Percentiles rank a stretch among this genome's conserved stretches.
phyloP scores from a whole-genome alignment of 2,113 vertebrate species.

The Alethe diademata region DNA sequence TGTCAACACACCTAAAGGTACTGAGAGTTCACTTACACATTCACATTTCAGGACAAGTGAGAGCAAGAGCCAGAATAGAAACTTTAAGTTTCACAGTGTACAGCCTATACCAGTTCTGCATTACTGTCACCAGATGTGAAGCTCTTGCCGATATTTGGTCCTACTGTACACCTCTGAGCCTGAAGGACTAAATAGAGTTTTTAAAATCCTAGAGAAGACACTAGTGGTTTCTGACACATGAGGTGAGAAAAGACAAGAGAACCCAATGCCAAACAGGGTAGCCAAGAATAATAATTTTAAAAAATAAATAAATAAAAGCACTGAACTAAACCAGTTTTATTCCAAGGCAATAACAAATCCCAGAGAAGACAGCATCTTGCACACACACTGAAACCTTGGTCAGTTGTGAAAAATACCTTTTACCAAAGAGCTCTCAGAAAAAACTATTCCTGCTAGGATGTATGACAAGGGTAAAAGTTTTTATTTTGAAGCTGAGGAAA shows the following conservation, averaged over 20 bases:
- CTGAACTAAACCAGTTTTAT: neutral
- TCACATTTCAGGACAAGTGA: neutral
- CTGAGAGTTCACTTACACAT: neutral
- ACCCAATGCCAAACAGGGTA: neutral
- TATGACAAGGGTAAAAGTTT: neutral
- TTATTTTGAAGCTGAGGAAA: neutral
- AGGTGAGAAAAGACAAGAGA: neutral
- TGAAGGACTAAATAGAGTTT: neutral
- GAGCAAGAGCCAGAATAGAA: neutral
- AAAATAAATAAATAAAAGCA: neutral
- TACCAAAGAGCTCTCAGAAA: neutral
- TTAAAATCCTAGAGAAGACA: neutral
- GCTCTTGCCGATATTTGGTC: rapidly evolving
- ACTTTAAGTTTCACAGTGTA: neutral
- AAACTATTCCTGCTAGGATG: neutral
- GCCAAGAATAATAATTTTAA: neutral
- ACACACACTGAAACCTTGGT: neutral
- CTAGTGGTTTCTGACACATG: neutral
- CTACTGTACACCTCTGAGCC: neutral
- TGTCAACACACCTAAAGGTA: neutral
- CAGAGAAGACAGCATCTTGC: neutral
- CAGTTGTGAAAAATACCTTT: neutral
- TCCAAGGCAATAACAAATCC: neutral
- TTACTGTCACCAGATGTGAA: neutral
- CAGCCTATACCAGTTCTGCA: neutral